Base-by-base conservation (phyloP, 2,113 vertebrate genomes). In the Campylomormyrus tamandua region DNA sequence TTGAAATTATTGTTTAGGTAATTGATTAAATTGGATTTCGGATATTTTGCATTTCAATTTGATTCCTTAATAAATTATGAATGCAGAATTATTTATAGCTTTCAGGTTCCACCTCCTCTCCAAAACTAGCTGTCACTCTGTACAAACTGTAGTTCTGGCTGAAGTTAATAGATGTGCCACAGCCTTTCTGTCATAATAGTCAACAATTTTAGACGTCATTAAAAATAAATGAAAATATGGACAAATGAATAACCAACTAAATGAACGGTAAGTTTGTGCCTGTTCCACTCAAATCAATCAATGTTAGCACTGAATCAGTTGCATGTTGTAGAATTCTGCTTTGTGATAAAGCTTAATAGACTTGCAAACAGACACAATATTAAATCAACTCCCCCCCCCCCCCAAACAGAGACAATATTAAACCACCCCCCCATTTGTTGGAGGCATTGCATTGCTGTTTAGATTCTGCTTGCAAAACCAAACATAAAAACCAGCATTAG, bases 1-100 rank as follows among this genome's bases (percentile, higher is more conserved):
- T 80, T 42, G 17, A 80, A 80, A 80, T 70, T 70, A 70, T 70
- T 70, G 62, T 70, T 70, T 31, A 70, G 62, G n/a, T 70, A 70
- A 70, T 70, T 70, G 62, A 70, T 31, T 70, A 70, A 70, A 70
- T 70, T 70, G n/a, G 27, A 70, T 70, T 70, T 70, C 15, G 35
- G 35, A 42, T 80, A 80, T 80, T 80, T 80, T 80, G 35, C 35
- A 80, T 80, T 80, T 80, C 74, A 80, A 42, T 80, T 80, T 80
- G 74, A 80, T 80, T 35, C 74, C 74, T 7, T 80, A 42, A 80
- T 42, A 80, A 80, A 42, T 39, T 80, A 80, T 80, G 31, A 35
- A 80, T 80, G 13, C 74, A 80, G 35, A 77, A 77, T 77, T 77
- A 77, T 77, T 77, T 77, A 42, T 35, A 77, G 74, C 74, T 80